Percentiles rank a stretch among this genome's conserved stretches.
Conservation (phyloP, 2,888 invertebrate genomes). For the Dascillus cervinus region DNA sequence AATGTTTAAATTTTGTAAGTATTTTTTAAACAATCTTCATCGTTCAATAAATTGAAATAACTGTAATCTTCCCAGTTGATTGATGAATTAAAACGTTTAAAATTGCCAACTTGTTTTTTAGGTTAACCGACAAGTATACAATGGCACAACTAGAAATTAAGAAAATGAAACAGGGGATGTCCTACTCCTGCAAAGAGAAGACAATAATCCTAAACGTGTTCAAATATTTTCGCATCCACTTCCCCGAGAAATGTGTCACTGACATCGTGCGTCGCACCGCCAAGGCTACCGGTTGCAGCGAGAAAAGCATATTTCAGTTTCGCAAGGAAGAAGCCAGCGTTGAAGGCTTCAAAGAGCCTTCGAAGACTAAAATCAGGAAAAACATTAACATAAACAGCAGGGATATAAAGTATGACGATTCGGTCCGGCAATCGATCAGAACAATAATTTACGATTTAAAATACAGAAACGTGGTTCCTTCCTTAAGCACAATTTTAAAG, state of each 20-base stretch:
- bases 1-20: too few species aligned
- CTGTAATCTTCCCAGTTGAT: too few species aligned
- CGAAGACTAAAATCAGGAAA: slow-evolving; percentile 37
- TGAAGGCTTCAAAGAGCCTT: slow-evolving; percentile 38
- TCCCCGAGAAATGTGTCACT: slow-evolving; percentile 36
- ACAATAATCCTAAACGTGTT: slow-evolving; percentile 41
- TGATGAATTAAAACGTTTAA: too few species aligned
- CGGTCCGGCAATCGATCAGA: slow-evolving; percentile 34
- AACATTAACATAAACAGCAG: slow-evolving; percentile 39
- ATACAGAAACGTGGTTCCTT: slow-evolving; percentile 34
- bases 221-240: slow-evolving; percentile 35
- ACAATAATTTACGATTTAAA: slow-evolving; percentile 37
- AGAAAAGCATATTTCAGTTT: slow-evolving; percentile 40
- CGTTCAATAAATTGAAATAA: too few species aligned
- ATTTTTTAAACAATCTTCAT: too few species aligned
- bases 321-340: slow-evolving; percentile 39
- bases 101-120: neutral
- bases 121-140: slow-evolving; percentile 1
- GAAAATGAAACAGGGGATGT: slow-evolving; percentile 42
- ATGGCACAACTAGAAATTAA: slow-evolving; percentile 30
- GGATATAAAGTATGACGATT: slow-evolving; percentile 37
- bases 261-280: slow-evolving; percentile 36
- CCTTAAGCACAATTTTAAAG: slow-evolving; percentile 36
- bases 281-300: slow-evolving; percentile 40
- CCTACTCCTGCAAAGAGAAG: slow-evolving; percentile 39